phyloP scores from a whole-genome alignment of 2,113 vertebrate genomes.

The Hemibagrus wyckioides region DNA sequence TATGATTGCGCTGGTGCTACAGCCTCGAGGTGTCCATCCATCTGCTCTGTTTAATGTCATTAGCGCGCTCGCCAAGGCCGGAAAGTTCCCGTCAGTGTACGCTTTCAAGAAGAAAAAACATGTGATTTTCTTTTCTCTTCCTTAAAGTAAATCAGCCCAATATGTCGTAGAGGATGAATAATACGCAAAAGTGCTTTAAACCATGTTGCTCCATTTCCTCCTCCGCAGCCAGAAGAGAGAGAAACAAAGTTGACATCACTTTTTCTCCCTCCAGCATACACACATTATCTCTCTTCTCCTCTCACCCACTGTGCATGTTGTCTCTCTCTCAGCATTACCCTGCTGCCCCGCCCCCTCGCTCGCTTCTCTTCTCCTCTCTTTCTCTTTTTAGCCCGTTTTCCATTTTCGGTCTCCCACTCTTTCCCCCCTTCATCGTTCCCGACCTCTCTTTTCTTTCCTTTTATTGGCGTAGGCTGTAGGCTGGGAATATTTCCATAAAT shows the following conservation, averaged over 20 bases:
- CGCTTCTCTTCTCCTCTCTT: not conserved
- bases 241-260: slow-evolving; percentile 56
- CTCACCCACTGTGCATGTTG: slow-evolving; percentile 39
- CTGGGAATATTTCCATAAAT: slow-evolving; percentile 64
- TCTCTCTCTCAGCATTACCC: slow-evolving; percentile 26
- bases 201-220: slow-evolving; percentile 46
- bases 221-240: slow-evolving; percentile 43
- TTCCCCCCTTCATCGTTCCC: not conserved
- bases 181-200: slow-evolving; percentile 48
- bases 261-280: slow-evolving; percentile 51
- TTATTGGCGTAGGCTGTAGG: slow-evolving; percentile 54
- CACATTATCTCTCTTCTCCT: slow-evolving; percentile 50
- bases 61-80: slow-evolving; percentile 14
- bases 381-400: slow-evolving; percentile 12
- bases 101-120: slow-evolving; percentile 2
- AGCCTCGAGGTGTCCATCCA: slow-evolving; percentile 48
- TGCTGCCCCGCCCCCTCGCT: not conserved
- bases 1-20: not conserved
- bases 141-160: slow-evolving; percentile 39
- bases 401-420: slow-evolving; percentile 35
- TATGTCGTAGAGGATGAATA: slow-evolving; percentile 50
- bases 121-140: not conserved
- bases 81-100: slow-evolving; percentile 17
- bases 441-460: slow-evolving; percentile 9
- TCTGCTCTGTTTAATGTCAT: slow-evolving; percentile 48